Percentiles rank a stretch among this genome's conserved stretches.
Conservation (phyloP, 2,113 vertebrate genomes). For the Hystrix cristata region DNA sequence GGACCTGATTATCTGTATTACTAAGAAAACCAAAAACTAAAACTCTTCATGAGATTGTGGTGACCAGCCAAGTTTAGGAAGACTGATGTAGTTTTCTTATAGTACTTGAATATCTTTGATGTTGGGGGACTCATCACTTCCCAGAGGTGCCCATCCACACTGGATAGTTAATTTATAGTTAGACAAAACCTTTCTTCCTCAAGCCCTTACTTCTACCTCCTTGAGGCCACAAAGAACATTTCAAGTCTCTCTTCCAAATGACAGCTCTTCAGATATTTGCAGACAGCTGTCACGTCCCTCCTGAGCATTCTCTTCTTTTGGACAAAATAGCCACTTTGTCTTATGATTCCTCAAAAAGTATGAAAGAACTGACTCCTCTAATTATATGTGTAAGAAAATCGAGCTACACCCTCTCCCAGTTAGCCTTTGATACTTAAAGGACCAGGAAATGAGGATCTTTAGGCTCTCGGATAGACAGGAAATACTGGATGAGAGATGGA, state of each 20-base stretch:
- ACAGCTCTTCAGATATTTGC: constrained; percentile 65
- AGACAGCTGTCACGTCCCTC: constrained; percentile 51
- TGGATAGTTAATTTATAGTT: neutral
- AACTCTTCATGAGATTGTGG: neutral
- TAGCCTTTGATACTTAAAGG: neutral
- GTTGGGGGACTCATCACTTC: neutral
- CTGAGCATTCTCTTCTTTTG: constrained; percentile 29
- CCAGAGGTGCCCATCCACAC: neutral
- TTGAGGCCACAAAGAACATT: constrained; percentile 37
- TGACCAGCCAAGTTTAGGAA: constrained; percentile 12
- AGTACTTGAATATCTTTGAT: neutral
- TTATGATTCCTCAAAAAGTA: constrained; percentile 48
- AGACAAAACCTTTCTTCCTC: constrained; percentile 52
- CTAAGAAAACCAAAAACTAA: neutral
- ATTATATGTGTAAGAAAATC: constrained; percentile 5
- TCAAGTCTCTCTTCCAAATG: constrained; percentile 57
- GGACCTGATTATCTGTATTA: neutral
- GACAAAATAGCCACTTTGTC: constrained; percentile 53
- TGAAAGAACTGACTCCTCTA: neutral
- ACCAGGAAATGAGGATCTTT: neutral
- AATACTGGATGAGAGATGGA: neutral
- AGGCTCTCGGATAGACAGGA: neutral
- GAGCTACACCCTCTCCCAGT: neutral
- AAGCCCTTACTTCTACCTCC: neutral
- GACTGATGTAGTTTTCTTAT: neutral